These are phyloP conservation scores for Seladonia tumulorum DNA, from an alignment of 2,888 invertebrate species.

Conservation along the genomic window DNA sequence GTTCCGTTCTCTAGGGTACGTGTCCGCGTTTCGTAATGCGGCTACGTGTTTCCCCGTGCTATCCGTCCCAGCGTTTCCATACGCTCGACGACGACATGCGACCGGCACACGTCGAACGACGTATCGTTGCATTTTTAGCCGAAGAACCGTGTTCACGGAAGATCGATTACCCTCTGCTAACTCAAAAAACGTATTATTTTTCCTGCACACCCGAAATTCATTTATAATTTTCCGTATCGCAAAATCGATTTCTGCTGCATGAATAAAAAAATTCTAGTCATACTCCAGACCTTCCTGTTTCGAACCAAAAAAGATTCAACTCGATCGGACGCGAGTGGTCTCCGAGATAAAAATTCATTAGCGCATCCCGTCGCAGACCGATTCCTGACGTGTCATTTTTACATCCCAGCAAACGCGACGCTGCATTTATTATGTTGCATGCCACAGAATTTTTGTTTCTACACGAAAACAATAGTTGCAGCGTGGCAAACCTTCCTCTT, in stretches of 20 bases:
- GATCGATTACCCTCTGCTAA: neutral
- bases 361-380: neutral
- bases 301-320: neutral
- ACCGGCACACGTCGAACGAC: neutral
- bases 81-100: neutral
- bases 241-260: neutral
- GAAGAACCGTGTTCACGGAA: neutral
- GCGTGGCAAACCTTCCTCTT: rapidly evolving
- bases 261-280: neutral
- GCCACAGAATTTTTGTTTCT: neutral
- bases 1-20: constrained; percentile 70
- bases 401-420: neutral
- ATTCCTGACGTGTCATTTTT: neutral
- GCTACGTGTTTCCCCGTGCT: constrained; percentile 26
- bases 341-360: neutral
- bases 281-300: neutral
- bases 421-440: neutral
- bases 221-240: neutral
- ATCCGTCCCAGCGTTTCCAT: neutral
- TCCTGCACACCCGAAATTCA: neutral
- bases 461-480: rapidly evolving
- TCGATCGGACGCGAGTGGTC: neutral
- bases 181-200: neutral
- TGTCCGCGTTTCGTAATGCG: constrained; percentile 77
- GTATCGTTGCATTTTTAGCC: constrained; percentile 12